A percentile compares a stretch with the other conserved stretches of the same genome.
phyloP scores from a whole-genome alignment of 2,888 invertebrate genomes.

The Agapostemon virescens region DNA sequence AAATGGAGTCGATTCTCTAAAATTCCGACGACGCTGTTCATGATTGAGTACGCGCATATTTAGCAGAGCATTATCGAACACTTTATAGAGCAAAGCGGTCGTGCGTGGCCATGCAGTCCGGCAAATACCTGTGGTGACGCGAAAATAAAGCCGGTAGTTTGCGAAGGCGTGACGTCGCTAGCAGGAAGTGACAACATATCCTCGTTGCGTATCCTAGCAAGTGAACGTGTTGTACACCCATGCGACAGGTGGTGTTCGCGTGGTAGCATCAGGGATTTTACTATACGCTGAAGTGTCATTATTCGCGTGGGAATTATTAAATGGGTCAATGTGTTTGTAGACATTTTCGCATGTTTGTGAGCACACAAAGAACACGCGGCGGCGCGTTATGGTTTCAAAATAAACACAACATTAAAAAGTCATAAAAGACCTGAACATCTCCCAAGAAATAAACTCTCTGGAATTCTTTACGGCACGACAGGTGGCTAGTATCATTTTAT shows the following conservation, averaged over 20 bases:
- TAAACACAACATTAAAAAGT: background rate
- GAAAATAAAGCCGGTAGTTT: slow-evolving; percentile 47
- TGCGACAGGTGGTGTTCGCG: slow-evolving; percentile 47
- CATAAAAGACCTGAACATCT: background rate
- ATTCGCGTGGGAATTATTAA: background rate
- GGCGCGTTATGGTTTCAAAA: background rate
- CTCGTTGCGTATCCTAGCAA: slow-evolving; percentile 47
- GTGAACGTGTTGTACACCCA: slow-evolving; percentile 25
- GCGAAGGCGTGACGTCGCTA: slow-evolving; percentile 50
- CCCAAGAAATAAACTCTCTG: background rate
- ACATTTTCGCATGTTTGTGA: background rate
- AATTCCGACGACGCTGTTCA: background rate
- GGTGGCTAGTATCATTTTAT: background rate
- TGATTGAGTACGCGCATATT: slow-evolving; percentile 17
- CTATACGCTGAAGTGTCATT: background rate
- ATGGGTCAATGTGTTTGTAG: background rate
- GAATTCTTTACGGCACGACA: background rate
- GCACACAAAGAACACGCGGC: background rate
- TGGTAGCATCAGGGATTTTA: slow-evolving; percentile 23
- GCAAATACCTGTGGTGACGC: slow-evolving; percentile 36
- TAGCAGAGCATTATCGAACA: slow-evolving; percentile 31
- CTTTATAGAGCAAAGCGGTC: slow-evolving; percentile 33
- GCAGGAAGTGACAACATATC: slow-evolving; percentile 74
- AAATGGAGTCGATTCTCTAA: background rate
- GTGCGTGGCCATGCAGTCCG: slow-evolving; percentile 20